Percentiles rank a stretch among this genome's conserved stretches.
phyloP scores from a whole-genome alignment of 2,888 invertebrate genomes.

The Eumerus sabulonum region DNA sequence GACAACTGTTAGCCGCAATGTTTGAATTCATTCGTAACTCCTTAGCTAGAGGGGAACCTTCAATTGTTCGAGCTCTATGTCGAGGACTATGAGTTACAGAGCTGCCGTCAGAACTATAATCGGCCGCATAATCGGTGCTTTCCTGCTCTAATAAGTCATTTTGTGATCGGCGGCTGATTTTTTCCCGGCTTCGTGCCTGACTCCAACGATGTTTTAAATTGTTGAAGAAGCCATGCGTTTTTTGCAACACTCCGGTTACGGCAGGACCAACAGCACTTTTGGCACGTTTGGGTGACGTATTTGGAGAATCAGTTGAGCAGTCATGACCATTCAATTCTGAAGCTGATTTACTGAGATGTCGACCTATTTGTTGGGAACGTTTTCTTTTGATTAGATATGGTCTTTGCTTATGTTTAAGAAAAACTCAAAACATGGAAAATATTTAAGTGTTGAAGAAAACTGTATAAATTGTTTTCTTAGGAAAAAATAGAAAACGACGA shows the following conservation, averaged over 20 bases:
- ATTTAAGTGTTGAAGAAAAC: too few species aligned
- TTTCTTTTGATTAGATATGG: too few species aligned
- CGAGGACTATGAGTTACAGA: slow-evolving; percentile 88
- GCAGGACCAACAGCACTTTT: slow-evolving; percentile 81
- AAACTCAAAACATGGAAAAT: too few species aligned
- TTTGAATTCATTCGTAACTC: slow-evolving; percentile 76
- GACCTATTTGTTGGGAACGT: slow-evolving; percentile 77
- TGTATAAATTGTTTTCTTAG: too few species aligned
- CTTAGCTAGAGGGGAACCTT: slow-evolving; percentile 79
- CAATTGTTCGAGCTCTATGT: slow-evolving; percentile 82
- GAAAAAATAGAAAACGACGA: too few species aligned
- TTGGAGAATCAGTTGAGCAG: slow-evolving; percentile 80
- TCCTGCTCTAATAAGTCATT: slow-evolving; percentile 82
- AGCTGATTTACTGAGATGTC: slow-evolving; percentile 89
- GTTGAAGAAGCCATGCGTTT: slow-evolving; percentile 90
- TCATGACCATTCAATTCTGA: slow-evolving; percentile 87
- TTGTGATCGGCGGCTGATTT: slow-evolving; percentile 81
- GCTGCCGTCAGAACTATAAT: slow-evolving; percentile 88
- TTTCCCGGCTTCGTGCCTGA: slow-evolving; percentile 86
- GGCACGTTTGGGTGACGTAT: slow-evolving; percentile 80
- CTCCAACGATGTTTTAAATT: slow-evolving; percentile 90
- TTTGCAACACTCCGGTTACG: slow-evolving; percentile 86
- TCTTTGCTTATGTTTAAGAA: too few species aligned
- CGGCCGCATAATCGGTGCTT: slow-evolving; percentile 87
- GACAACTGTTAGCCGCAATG: slow-evolving; percentile 74